Conservation (phyloP, 2,797 vertebrate species). For the Orestias chungarensis region DNA sequence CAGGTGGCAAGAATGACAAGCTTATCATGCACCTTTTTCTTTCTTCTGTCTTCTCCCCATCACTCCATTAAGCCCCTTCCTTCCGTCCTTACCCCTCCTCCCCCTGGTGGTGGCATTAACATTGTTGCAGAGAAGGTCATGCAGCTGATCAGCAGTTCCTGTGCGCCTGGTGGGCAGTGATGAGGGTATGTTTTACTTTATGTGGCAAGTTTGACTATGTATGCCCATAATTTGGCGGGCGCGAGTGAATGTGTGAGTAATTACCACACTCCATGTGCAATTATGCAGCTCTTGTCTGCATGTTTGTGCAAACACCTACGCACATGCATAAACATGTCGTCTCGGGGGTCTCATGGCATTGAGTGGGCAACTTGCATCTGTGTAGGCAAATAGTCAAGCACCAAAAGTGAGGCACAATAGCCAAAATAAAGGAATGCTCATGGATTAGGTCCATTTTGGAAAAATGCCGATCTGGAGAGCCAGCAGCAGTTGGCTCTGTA, state of each 20-base stretch:
- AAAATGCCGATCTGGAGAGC: slow-evolving; percentile 47
- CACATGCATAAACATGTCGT: slow-evolving; percentile 48
- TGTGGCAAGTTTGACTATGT: slow-evolving; percentile 31
- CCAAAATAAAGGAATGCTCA: slow-evolving; percentile 53
- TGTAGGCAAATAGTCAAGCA: slow-evolving; percentile 39
- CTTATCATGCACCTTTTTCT: slow-evolving; percentile 29
- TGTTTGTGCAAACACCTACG: slow-evolving; percentile 55
- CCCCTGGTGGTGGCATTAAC: slow-evolving; percentile 76
- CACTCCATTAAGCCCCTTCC: slow-evolving; percentile 33
- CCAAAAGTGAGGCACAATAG: slow-evolving; percentile 45
- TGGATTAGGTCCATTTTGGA: slow-evolving; percentile 50
- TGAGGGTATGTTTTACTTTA: slow-evolving; percentile 38
- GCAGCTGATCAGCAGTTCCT: slow-evolving; percentile 63
- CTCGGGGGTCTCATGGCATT: slow-evolving; percentile 25
- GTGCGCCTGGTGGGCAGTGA: slow-evolving; percentile 24
- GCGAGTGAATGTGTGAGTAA: slow-evolving; percentile 45
- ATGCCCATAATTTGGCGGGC: slow-evolving; percentile 29
- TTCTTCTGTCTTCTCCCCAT: slow-evolving; percentile 24
- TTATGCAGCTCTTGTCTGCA: slow-evolving; percentile 46
- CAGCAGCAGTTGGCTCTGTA: slow-evolving; percentile 45
- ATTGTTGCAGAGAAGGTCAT: slow-evolving; percentile 75
- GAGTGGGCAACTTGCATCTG: slow-evolving; percentile 34
- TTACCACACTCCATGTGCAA: slow-evolving; percentile 46
- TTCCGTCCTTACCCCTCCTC: slow-evolving; percentile 5
- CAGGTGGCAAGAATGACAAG: slow-evolving; percentile 11